Conservation (phyloP, 1,140 invertebrate genomes). For the Sesamia nonagrioides region DNA sequence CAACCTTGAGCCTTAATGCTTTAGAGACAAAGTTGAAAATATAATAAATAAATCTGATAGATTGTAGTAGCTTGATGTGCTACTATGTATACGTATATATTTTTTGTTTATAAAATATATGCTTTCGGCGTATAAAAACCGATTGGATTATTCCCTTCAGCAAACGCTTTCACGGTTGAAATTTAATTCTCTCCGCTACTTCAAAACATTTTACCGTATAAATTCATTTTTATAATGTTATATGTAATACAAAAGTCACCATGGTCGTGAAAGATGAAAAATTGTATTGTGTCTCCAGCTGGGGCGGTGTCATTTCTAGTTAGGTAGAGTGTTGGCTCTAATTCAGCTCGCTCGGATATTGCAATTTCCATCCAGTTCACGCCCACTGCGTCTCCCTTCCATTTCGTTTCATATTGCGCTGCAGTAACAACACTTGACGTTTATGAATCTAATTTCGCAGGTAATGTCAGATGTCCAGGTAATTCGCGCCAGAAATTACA, state of each 20-base stretch:
- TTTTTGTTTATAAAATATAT: no score
- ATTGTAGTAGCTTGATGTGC: no score
- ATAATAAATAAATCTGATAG: no score
- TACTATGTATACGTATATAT: background rate
- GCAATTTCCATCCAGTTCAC: slow-evolving; percentile 73
- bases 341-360: slow-evolving; percentile 73
- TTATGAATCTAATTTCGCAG: slow-evolving; percentile 51
- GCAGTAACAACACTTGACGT: slow-evolving; percentile 62
- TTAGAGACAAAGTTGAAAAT: no score
- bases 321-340: slow-evolving; percentile 55
- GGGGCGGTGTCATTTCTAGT: slow-evolving; percentile 54
- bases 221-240: slow-evolving; percentile 23
- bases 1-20: no score
- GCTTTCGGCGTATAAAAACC: background rate
- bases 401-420: slow-evolving; percentile 72
- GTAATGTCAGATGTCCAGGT: slow-evolving; percentile 10
- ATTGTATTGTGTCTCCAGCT: slow-evolving; percentile 41
- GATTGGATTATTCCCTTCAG: background rate
- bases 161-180: slow-evolving; percentile 12
- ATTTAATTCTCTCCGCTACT: background rate
- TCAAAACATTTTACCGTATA: background rate
- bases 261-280: slow-evolving; percentile 27
- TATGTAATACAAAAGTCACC: slow-evolving; percentile 27
- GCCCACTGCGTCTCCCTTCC: slow-evolving; percentile 64
- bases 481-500: background rate